Evolutionary conservation across 2,797 vertebrate genomes (phyloP).

Genomic region (Pseudochirops corinnae): DNA sequence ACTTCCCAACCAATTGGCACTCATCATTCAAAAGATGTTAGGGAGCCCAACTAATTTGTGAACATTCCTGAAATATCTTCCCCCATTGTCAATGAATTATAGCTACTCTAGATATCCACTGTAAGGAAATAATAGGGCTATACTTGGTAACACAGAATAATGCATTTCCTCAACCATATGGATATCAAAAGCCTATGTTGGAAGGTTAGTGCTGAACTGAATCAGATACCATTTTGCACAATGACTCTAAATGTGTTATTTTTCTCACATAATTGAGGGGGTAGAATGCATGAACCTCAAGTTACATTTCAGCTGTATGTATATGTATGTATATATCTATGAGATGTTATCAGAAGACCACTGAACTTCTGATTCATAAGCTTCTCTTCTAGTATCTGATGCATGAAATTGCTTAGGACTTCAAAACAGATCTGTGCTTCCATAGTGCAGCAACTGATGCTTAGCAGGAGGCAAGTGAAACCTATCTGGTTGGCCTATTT

Average conservation of each 20-base stretch:
- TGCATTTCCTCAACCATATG: accelerated
- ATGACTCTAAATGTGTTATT: too few relatives aligned
- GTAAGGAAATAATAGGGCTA: not conserved
- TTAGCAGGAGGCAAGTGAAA: not conserved
- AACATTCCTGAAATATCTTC: not conserved
- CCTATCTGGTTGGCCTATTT: not conserved
- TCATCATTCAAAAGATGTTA: not conserved
- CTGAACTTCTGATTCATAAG: not conserved
- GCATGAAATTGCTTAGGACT: not conserved
- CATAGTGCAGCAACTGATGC: not conserved
- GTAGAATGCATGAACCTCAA: not conserved
- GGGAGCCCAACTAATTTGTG: not conserved
- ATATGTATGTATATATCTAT: not conserved
- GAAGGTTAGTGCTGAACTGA: not conserved
- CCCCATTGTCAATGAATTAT: not conserved
- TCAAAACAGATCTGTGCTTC: not conserved
- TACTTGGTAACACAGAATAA: not conserved
- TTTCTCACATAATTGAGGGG: not conserved
- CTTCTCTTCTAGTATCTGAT: not conserved
- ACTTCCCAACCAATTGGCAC: not conserved
- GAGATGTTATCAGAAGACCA: not conserved
- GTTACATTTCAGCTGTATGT: not conserved
- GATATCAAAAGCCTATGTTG: accelerated
- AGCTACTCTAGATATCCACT: not conserved
- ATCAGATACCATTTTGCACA: accelerated